Base-by-base conservation (phyloP, 64 coral and sea anemone species). In the Astreopora myriophthalma region DNA sequence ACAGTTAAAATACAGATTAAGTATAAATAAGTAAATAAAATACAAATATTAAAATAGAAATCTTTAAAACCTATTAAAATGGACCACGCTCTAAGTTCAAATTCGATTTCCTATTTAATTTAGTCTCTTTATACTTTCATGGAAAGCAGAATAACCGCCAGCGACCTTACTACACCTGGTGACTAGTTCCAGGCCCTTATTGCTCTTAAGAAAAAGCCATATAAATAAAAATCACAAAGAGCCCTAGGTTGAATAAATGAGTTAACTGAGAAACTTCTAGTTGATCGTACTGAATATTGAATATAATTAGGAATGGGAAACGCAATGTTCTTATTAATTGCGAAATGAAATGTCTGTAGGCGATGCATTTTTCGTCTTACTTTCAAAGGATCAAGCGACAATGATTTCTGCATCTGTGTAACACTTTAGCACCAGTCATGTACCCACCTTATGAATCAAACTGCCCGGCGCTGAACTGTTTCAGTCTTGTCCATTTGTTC, bases 401-500 rank as follows among this genome's bases (percentile, higher is more conserved):
- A 46, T 46, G 42, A 46, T 46, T 46, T 46, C 42, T 46, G 42
- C 42, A 46, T 46, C 42, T 46, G 42, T 6, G 42, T 6, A 46
- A 46, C 42, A 46, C 42, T 46, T 46, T 4, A 46, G 42, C 42
- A 46, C 42, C 42, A 46, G 42, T 46, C 42, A 46, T 11, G 11
- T 4, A 6, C 11, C 42, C 42, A 4, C 42, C 11, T 46, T 46
- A 91, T 91, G 32, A 92, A 84, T 92, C 89, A 73, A 42, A 60
- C 89, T 52, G 79, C 89, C 32, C 89, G 79, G 24, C 69, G 67
- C 34, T 92, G 89, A 9, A 92, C 72, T n/a, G n/a, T n/a, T n/a
- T n/a, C n/a, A n/a, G n/a, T n/a, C n/a, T n/a, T n/a, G n/a, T n/a
- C n/a, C n/a, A n/a, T n/a, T 73, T 92, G 89, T 34, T 92, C 62